Conservation (phyloP, 2,797 vertebrate species). For the Phylloscopus collybita region DNA sequence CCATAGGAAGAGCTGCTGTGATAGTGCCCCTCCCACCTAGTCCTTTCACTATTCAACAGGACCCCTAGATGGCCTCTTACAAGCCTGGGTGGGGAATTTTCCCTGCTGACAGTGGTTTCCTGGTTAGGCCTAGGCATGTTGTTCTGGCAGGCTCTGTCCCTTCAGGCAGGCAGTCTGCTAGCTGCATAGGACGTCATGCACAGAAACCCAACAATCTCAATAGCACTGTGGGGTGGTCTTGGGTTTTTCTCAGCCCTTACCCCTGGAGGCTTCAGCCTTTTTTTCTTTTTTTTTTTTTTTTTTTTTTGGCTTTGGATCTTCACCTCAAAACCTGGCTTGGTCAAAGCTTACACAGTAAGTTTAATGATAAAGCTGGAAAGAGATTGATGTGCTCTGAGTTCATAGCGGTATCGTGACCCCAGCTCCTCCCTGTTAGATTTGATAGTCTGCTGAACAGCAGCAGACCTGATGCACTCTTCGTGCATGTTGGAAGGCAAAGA, state of each 20-base stretch:
- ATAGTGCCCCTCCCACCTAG: background rate
- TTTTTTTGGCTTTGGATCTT: background rate
- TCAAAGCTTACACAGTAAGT: background rate
- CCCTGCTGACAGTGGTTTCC: background rate
- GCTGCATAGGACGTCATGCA: fast-evolving
- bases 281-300: background rate
- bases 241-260: background rate
- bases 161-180: background rate
- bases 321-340: background rate
- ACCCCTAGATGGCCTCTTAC: background rate
- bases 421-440: background rate
- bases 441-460: background rate
- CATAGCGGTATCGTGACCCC: fast-evolving
- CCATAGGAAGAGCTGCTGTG: background rate
- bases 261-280: background rate
- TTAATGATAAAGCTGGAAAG: background rate
- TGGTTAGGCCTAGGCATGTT: background rate
- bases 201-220: background rate
- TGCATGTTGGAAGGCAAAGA: background rate
- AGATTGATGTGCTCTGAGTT: background rate
- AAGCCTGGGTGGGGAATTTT: background rate
- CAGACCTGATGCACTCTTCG: background rate
- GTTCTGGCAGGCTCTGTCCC: background rate
- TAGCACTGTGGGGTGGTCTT: background rate
- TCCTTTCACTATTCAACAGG: background rate